Conservation (phyloP, 1,140 invertebrate species). For the Lutraria rhynchaena region DNA sequence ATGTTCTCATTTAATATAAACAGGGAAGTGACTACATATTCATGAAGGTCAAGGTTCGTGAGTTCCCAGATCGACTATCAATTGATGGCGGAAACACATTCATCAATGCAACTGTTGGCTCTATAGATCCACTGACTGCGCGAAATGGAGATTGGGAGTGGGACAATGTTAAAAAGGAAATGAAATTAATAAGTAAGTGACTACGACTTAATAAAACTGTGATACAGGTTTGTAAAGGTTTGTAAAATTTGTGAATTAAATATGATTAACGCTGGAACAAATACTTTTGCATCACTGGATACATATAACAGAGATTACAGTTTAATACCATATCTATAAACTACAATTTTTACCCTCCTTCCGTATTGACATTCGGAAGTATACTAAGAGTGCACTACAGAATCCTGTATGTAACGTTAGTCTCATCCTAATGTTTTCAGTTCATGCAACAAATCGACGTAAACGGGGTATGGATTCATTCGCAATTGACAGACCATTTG, state of each 20-base stretch:
- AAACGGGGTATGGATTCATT: background rate
- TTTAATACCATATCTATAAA: too few species aligned
- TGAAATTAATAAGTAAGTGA: conserved; percentile 23
- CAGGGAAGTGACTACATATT: conserved; percentile 12
- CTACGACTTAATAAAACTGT: too few species aligned
- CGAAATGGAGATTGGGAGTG: conserved; percentile 54
- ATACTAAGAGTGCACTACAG: too few species aligned
- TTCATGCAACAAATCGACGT: background rate
- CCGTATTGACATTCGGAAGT: too few species aligned
- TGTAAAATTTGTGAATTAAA: too few species aligned
- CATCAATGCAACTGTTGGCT: conserved; percentile 20
- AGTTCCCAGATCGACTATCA: conserved; percentile 35
- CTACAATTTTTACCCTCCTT: too few species aligned
- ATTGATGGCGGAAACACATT: conserved; percentile 31
- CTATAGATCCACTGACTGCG: conserved; percentile 24
- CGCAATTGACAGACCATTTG: background rate
- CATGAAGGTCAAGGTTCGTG: background rate
- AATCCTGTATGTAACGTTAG: too few species aligned
- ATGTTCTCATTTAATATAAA: too few species aligned
- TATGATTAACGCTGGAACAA: too few species aligned
- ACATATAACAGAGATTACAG: too few species aligned
- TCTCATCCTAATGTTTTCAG: background rate
- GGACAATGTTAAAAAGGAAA: conserved; percentile 8
- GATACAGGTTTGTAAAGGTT: too few species aligned
- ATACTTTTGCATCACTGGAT: too few species aligned